Evolutionary conservation across 1,140 invertebrate genomes (phyloP), one percentile per base, ranked within the genome.

Genomic region (Leptoteleia sp.): DNA sequence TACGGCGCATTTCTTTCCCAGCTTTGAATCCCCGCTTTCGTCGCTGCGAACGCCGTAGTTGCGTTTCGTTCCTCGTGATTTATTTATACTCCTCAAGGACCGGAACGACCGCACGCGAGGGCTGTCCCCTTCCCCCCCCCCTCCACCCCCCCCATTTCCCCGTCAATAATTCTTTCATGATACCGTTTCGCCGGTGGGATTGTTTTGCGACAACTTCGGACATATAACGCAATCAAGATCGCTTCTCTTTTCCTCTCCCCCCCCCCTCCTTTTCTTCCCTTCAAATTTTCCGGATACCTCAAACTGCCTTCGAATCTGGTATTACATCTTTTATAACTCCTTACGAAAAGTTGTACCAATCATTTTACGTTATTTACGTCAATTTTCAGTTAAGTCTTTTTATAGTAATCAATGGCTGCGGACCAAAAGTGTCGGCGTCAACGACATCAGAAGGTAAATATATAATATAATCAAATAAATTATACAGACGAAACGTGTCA

Each of bases 21-120:
- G 33, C 42, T 17, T 42, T 27, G 50, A 72, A 78, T 79, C 55
- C n/a, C n/a, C 68, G 76, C 72, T 72, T 77, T 72, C 61, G 40
- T 72, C 38, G 55, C 62, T 45, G 43, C 22, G 45, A n/a, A 78
- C 17, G 55, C 16, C 37, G 25, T n/a, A 57, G 52, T 61, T 50
- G 61, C 61, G 61, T 79, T 72, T 62, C 76, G 45, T 67, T 81
- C 47, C 29, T 77, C 75, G 42, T 81, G 70, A 81, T 81, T 81
- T 77, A 81, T 81, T 77, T 81, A 81, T 70, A 37, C 64, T 65
- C 57, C 64, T 73, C 73, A 76, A 68, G 68, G 76, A 71, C 61
- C 62, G 72, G 52, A 62, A 78, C 62, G 76, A 72, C 76, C 76
- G 50, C 76, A 62, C 35, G 62, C 54, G 72, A 78, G 61, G 38